Conservation (phyloP, 2,888 invertebrate genomes). For the Tipula unca region DNA sequence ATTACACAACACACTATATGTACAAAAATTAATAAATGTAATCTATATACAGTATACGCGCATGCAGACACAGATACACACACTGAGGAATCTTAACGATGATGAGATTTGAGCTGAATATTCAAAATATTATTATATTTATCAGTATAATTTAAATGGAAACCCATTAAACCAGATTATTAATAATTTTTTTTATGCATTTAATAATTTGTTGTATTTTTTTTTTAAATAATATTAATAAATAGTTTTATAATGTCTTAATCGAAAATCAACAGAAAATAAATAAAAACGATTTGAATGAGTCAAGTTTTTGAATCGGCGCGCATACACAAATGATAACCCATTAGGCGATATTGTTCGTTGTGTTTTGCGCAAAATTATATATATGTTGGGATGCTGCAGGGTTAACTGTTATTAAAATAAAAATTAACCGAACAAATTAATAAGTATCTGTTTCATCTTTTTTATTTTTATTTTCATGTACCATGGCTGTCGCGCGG, state of each 20-base stretch:
- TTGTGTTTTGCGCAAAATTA: background rate
- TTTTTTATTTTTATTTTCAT: background rate
- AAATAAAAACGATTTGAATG: background rate
- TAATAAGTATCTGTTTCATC: background rate
- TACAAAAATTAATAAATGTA: background rate
- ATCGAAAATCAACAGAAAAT: conserved; percentile 3
- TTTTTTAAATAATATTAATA: background rate
- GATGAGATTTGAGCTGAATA: background rate
- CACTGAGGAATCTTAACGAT: background rate
- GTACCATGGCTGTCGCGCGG: background rate
- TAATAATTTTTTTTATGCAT: background rate
- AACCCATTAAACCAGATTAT: background rate
- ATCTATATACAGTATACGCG: background rate
- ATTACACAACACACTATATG: background rate
- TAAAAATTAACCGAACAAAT: background rate
- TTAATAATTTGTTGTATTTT: background rate
- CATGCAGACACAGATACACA: background rate
- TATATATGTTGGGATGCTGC: background rate
- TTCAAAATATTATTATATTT: background rate
- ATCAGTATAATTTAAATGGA: background rate
- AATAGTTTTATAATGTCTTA: conserved; percentile 8
- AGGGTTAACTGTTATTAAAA: background rate
- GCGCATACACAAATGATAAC: background rate
- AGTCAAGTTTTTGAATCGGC: background rate
- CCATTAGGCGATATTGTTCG: background rate